phyloP scores from a whole-genome alignment of 2,797 vertebrate genomes.

The Morelia viridis region DNA sequence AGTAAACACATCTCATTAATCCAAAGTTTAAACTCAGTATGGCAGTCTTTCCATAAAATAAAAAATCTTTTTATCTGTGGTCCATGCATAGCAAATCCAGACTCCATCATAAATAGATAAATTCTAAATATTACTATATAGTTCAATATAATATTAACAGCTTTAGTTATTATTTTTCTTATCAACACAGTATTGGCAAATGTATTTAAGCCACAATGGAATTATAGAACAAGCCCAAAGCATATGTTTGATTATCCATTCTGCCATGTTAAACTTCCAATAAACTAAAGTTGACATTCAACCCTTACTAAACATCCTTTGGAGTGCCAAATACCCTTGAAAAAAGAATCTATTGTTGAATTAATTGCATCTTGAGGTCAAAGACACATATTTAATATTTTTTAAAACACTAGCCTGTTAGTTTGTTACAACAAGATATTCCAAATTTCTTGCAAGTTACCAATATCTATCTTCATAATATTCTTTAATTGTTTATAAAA shows the following conservation, averaged over 20 bases:
- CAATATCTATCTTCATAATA: background rate
- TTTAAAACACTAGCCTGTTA: background rate
- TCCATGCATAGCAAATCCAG: no score
- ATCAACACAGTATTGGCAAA: no score
- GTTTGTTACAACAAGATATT: background rate
- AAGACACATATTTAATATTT: background rate
- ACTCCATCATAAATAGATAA: no score
- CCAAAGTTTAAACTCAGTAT: background rate
- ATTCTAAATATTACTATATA: no score
- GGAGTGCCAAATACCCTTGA: background rate
- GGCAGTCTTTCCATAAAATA: no score
- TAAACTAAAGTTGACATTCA: background rate
- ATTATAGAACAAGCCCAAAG: background rate
- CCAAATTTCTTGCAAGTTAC: background rate
- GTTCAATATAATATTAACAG: no score
- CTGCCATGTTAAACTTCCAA: background rate
- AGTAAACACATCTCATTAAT: background rate
- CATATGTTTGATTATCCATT: background rate
- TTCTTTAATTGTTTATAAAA: background rate
- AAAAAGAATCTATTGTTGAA: background rate
- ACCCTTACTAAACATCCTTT: background rate
- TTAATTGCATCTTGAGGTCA: background rate
- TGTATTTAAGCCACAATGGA: background rate
- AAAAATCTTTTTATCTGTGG: no score
- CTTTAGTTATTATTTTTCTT: no score